Conservation (phyloP, 2,797 vertebrate genomes). For the Pangasius macronema region DNA sequence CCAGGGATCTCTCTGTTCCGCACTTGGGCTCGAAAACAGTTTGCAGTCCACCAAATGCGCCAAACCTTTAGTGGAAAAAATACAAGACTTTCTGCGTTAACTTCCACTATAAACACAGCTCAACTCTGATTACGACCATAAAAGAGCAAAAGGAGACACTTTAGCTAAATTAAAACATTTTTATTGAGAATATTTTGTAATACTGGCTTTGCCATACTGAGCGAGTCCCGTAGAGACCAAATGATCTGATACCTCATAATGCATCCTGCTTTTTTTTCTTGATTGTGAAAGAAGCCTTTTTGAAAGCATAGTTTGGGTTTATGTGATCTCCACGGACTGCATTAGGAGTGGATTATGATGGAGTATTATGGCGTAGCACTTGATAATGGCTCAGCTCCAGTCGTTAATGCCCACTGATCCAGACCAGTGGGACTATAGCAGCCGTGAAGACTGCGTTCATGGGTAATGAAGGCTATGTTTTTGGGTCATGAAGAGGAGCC, state of each 20-base stretch:
- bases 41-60: neutral
- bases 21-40: neutral
- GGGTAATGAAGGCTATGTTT: constrained; percentile 40
- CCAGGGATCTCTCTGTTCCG: neutral
- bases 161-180: neutral
- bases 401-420: constrained; percentile 46
- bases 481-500: constrained; percentile 37
- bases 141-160: neutral
- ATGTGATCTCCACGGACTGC: constrained; percentile 36
- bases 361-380: constrained; percentile 45
- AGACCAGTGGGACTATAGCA: constrained; percentile 36
- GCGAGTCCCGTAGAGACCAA: neutral
- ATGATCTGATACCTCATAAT: neutral
- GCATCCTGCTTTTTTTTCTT: neutral
- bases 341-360: constrained; percentile 47
- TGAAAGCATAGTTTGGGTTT: constrained; percentile 6
- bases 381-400: constrained; percentile 44
- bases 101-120: neutral
- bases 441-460: constrained; percentile 16
- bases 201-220: neutral
- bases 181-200: neutral
- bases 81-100: neutral
- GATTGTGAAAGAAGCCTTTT: neutral
- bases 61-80: neutral
- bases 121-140: neutral